These are phyloP conservation scores for Cottoperca gobio DNA, from an alignment of 2,797 vertebrate genomes.

Conservation along the genomic window DNA sequence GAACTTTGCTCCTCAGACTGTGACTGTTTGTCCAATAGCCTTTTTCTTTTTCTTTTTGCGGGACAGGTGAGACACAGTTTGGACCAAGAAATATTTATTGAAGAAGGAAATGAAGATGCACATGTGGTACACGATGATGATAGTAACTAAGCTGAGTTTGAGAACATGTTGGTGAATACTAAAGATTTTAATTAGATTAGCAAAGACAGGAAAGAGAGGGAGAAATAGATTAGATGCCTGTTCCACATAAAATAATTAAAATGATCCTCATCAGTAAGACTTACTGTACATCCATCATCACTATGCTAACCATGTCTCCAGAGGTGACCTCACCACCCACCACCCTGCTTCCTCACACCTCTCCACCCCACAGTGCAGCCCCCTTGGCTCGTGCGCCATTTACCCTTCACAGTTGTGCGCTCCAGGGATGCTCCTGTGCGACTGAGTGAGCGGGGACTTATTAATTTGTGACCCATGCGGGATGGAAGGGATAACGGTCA, in stretches of 20 bases:
- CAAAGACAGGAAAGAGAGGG: neutral
- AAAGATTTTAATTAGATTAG: neutral
- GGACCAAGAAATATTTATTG: no score
- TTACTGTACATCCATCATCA: slow-evolving; percentile 11
- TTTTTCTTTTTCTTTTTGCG: slow-evolving; percentile 19
- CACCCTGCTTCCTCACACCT: slow-evolving; percentile 14
- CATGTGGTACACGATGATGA: neutral
- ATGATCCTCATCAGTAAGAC: neutral
- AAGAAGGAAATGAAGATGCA: neutral
- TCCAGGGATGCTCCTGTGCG: slow-evolving; percentile 35
- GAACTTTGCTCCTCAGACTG: slow-evolving; percentile 64
- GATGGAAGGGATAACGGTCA: slow-evolving; percentile 15
- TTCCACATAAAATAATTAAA: neutral
- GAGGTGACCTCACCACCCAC: slow-evolving; percentile 7
- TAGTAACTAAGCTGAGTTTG: neutral
- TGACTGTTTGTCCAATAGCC: slow-evolving; percentile 9
- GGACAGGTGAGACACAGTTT: slow-evolving; percentile 46
- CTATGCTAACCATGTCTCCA: neutral
- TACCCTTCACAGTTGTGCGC: slow-evolving; percentile 23
- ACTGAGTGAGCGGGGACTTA: slow-evolving; percentile 32
- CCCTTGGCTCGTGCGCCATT: slow-evolving; percentile 26
- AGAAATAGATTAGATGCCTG: neutral
- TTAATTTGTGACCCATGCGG: slow-evolving; percentile 58
- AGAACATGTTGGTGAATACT: neutral
- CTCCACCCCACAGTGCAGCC: slow-evolving; percentile 4